Evolutionary conservation across 1,140 invertebrate species (phyloP).

Genomic region (Tribolium castaneum): DNA sequence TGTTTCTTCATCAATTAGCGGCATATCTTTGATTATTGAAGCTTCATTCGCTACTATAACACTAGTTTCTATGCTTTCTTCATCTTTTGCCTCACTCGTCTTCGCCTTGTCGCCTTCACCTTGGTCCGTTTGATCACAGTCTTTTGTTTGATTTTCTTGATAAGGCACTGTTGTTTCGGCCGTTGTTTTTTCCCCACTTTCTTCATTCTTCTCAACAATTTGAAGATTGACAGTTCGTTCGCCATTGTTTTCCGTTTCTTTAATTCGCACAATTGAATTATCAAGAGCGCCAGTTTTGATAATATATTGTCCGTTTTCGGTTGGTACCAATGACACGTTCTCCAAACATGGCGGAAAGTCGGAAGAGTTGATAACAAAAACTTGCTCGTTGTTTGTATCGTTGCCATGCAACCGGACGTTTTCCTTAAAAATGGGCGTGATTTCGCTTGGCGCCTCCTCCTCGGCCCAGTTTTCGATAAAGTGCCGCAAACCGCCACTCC

Average conservation of each 20-base stretch:
- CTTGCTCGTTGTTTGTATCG: conserved; percentile 50
- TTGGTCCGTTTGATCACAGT: conserved; percentile 46
- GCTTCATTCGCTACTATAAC: background rate
- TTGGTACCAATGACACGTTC: conserved; percentile 51
- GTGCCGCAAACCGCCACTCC: conserved; percentile 55
- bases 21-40: conserved; percentile 49
- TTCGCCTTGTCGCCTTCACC: background rate
- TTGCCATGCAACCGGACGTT: conserved; percentile 45
- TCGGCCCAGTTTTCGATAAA: conserved; percentile 60
- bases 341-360: conserved; percentile 55
- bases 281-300: conserved; percentile 47
- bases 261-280: conserved; percentile 11
- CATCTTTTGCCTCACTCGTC: background rate
- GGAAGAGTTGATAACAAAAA: conserved; percentile 54
- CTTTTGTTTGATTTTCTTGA: conserved; percentile 41
- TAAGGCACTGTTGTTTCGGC: conserved; percentile 13
- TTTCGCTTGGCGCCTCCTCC: conserved; percentile 52
- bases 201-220: conserved; percentile 54
- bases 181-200: conserved; percentile 36
- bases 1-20: conserved; percentile 49
- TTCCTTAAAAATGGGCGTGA: conserved; percentile 46
- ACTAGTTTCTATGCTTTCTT: conserved; percentile 1
- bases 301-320: conserved; percentile 54
- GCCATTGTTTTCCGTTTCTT: conserved; percentile 41
- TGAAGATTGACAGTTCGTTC: conserved; percentile 57